phyloP scores from a whole-genome alignment of 2,888 invertebrate species.

The Hylaea fasciaria region DNA sequence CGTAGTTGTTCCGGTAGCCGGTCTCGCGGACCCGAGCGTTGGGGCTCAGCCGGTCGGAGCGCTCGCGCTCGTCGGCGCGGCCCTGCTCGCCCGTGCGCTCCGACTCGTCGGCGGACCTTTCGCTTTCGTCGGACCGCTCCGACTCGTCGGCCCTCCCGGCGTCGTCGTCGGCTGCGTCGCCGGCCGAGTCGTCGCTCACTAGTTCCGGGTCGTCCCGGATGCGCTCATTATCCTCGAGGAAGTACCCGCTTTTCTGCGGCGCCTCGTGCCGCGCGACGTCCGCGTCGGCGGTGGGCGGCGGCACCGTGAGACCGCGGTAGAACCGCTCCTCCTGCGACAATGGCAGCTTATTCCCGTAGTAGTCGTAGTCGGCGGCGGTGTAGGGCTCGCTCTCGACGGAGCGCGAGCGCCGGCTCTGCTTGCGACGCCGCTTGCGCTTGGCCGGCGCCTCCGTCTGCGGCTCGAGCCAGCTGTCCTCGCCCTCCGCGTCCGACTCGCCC shows the following conservation, averaged over 20 bases:
- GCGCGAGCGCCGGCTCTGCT: slow-evolving; percentile 62
- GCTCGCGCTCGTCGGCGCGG: slow-evolving; percentile 48
- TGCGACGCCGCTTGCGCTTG: slow-evolving; percentile 63
- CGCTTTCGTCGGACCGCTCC: slow-evolving; percentile 45
- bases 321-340: slow-evolving; percentile 71
- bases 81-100: slow-evolving; percentile 41
- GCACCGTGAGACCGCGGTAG: slow-evolving; percentile 61
- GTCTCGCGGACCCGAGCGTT: slow-evolving; percentile 45
- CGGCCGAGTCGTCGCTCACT: slow-evolving; percentile 38
- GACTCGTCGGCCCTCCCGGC: slow-evolving; percentile 48
- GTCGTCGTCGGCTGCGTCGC: slow-evolving; percentile 50
- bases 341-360: slow-evolving; percentile 68
- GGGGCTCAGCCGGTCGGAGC: slow-evolving; percentile 49
- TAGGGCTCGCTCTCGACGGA: slow-evolving; percentile 53
- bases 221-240: slow-evolving; percentile 68
- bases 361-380: slow-evolving; percentile 69
- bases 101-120: slow-evolving; percentile 41
- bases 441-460: slow-evolving; percentile 60
- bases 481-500: slow-evolving; percentile 55
- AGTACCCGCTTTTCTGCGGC: slow-evolving; percentile 50
- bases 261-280: slow-evolving; percentile 66
- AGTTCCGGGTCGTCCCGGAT: slow-evolving; percentile 63
- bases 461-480: slow-evolving; percentile 59
- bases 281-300: slow-evolving; percentile 68
- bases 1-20: slow-evolving; percentile 52